Percentiles rank a stretch among this genome's conserved stretches.
phyloP scores from a whole-genome alignment of 2,888 invertebrate genomes.

The Achlya flavicornis region DNA sequence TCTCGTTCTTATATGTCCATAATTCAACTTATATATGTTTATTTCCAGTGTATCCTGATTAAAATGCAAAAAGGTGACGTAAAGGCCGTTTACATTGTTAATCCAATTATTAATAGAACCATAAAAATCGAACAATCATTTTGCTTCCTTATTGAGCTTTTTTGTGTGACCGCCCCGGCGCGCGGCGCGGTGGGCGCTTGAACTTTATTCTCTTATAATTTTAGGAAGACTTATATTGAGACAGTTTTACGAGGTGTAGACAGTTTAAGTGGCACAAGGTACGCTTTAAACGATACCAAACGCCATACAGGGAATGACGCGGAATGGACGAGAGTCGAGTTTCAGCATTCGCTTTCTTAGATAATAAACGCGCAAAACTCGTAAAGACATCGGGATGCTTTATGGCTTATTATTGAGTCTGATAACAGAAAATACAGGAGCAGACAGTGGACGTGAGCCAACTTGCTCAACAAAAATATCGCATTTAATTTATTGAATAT shows the following conservation, averaged over 20 bases:
- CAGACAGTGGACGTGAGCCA: conserved; percentile 75
- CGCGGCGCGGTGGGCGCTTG: no score
- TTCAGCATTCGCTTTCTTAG: conserved; percentile 34
- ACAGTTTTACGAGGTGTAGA: conserved; percentile 74
- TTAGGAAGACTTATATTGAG: conserved; percentile 62
- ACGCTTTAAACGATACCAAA: conserved; percentile 42
- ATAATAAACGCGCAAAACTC: conserved; percentile 29
- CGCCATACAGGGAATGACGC: conserved; percentile 51
- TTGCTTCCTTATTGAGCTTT: conserved; percentile 67
- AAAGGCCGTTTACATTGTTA: conserved; percentile 75
- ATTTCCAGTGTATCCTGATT: conserved; percentile 73
- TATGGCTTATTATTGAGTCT: conserved; percentile 58
- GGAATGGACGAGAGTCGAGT: conserved; percentile 26
- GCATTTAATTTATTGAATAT: conserved; percentile 77
- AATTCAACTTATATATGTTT: conserved; percentile 69
- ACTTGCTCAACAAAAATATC: conserved; percentile 77
- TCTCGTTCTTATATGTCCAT: conserved; percentile 76
- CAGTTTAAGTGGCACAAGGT: conserved; percentile 62
- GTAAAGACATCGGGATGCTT: conserved; percentile 43
- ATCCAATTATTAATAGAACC: conserved; percentile 73
- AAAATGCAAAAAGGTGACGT: conserved; percentile 73
- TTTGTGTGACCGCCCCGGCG: conserved; percentile 41
- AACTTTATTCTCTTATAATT: conserved; percentile 63
- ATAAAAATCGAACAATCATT: conserved; percentile 76
- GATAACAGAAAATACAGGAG: conserved; percentile 64